These are phyloP conservation scores for Akabosia matsudoensis DNA, from an alignment of 1,140 invertebrate species.

Conservation along the genomic window DNA sequence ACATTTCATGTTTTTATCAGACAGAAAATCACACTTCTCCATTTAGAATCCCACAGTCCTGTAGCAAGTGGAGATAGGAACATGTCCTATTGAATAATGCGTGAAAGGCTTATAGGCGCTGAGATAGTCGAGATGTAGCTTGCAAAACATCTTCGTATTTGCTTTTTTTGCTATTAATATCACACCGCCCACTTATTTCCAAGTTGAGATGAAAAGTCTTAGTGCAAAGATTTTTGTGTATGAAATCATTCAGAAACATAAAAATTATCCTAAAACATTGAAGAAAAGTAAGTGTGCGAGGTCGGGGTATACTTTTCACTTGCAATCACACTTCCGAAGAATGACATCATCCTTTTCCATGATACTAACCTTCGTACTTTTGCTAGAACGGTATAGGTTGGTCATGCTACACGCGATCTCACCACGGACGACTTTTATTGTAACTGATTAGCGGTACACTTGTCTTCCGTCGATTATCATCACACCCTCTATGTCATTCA, in stretches of 20 bases:
- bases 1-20: not conserved
- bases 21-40: not conserved
- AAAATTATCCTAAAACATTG: not conserved
- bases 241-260: not conserved
- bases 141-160: not conserved
- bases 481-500: not conserved
- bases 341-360: slow-evolving; percentile 19
- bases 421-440: not conserved
- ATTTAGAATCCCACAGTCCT: not conserved
- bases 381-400: not conserved
- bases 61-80: not conserved
- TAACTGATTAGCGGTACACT: not conserved
- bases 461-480: not conserved
- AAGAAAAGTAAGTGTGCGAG: not conserved
- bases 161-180: not conserved
- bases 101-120: too few species aligned
- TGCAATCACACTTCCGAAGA: not conserved
- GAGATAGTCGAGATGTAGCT: not conserved
- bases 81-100: not conserved
- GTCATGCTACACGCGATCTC: not conserved
- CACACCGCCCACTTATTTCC: not conserved
- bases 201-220: not conserved
- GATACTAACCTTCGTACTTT: not conserved
- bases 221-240: not conserved
- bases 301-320: slow-evolving; percentile 11